Base-by-base conservation (phyloP, 2,888 invertebrate genomes). In the Polyommatus icarus region DNA sequence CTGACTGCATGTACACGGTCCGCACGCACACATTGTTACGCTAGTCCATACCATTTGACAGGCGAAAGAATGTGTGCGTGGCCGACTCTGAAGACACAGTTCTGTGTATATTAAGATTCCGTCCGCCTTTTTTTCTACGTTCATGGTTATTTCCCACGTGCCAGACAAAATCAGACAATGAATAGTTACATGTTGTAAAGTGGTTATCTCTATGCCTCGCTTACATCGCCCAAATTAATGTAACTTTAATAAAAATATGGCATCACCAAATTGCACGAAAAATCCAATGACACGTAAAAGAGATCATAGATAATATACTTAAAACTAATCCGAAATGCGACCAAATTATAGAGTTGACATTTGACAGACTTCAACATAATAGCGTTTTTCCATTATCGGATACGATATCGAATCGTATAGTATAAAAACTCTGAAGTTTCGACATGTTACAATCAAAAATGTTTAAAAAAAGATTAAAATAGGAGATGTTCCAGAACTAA, bases 271-370 rank as follows among this genome's bases (percentile, higher is more conserved):
- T 86, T 85, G 86, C 86, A 86, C 83, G 81, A 83, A 83, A 82
- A 81, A 81, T 82, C 81, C 78, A 83, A 87, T 87, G 87, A 86
- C 87, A 87, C 84, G 78, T 82, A 76, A 83, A 87, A 87, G 87
- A 87, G 77, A 77, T 77, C 73, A 77, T 77, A 59, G 73, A 73
- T 72, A 77, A 73, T 72, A 77, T 18, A 73, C 36, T 59, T 36
- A 77, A 72, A 67, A 24, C 20, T 61, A 20, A 67, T 24, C 5
- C 1, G 15, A 67, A 29, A 67, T 15, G 29, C 67, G 67, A 67
- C 29, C 67, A 67, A 29, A 67, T 12, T 67, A 10, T 10, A 20
- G 20, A 8, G 20, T 61, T 10, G 20, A 61, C 12, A 61, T 24
- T 24, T 61, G 61, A 24, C 24, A 61, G 8, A 61, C 61, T 24